phyloP scores from a whole-genome alignment of 2,113 vertebrate genomes.

The Oryctolagus cuniculus region mOryCun1.1 NC_091433.1:64420501-64421000 shows the following conservation, averaged over 20 bases:
- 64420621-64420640: neutral
- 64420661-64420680: neutral
- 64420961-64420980: neutral
- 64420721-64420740: constrained; percentile 28
- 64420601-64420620: neutral
- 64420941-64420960: constrained; percentile 40
- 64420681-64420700: neutral
- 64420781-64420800: constrained; percentile 65
- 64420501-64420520: neutral
- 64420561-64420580: neutral
- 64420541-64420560: constrained; percentile 16
- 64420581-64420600: neutral
- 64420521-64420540: neutral
- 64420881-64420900: neutral
- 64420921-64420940: constrained; percentile 41
- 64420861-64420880: constrained; percentile 35
- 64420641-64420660: neutral
- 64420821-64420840: constrained; percentile 45
- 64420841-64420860: constrained; percentile 13
- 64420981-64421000: constrained; percentile 4
- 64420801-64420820: constrained; percentile 31
- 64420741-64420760: constrained; percentile 8
- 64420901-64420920: neutral
- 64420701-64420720: constrained; percentile 27
- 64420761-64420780: constrained; percentile 57